Conservation (phyloP, 2,888 invertebrate species). For the Ephialtes manifestator region DNA sequence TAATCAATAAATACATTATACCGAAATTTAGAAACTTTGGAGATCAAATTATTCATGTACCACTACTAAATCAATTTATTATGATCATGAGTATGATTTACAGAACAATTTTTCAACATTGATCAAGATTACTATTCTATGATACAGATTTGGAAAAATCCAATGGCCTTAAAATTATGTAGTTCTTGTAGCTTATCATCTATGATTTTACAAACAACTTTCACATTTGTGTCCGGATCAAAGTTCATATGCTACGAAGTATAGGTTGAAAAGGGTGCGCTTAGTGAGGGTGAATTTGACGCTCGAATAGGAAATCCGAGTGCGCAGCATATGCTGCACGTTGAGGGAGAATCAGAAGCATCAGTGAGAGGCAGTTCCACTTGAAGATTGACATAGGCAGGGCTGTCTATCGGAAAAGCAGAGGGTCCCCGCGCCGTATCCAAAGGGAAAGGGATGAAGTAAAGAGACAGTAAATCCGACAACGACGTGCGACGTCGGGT, state of each 20-base stretch:
- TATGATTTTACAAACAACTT: background rate
- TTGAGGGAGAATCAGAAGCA: constrained; percentile 51
- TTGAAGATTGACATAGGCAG: constrained; percentile 79
- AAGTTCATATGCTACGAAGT: background rate
- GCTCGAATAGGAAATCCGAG: constrained; percentile 79
- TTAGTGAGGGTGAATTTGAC: constrained; percentile 75
- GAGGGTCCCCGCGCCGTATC: constrained; percentile 42
- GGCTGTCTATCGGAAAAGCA: constrained; percentile 77
- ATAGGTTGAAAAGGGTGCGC: constrained; percentile 26
- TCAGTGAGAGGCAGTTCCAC: constrained; percentile 66
- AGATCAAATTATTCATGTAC: background rate
- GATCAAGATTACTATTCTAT: background rate
- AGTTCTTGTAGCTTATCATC: background rate
- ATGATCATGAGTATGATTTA: background rate
- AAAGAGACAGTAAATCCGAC: constrained; percentile 57
- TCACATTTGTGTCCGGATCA: background rate
- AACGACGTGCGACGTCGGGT: constrained; percentile 63
- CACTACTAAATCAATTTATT: too few species aligned
- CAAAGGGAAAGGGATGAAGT: constrained; percentile 39
- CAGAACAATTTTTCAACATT: background rate
- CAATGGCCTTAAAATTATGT: background rate
- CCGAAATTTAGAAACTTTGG: background rate
- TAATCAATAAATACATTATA: too few species aligned
- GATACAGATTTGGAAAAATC: background rate
- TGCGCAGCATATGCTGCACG: constrained; percentile 69